Evolutionary conservation across 1,140 invertebrate genomes (phyloP), one percentile per base, ranked within the genome.

Genomic region (Notospermus geniculatus): DNA sequence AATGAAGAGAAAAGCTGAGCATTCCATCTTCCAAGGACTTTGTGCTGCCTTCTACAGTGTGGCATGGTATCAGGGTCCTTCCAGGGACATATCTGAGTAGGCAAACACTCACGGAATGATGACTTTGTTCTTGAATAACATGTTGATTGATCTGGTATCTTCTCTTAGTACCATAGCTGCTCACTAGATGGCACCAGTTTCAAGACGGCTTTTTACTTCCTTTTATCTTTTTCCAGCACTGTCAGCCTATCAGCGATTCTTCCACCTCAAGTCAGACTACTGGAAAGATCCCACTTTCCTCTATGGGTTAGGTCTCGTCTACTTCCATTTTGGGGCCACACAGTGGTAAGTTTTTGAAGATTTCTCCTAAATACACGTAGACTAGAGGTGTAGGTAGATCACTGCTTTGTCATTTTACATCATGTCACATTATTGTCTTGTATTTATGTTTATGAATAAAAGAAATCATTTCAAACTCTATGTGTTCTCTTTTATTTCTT

Each of bases 281-380:
- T 95, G 92, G 92, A 92, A 91, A 65, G 91, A 97, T 83, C 86
- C 91, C 0, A 84, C 88, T 28, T 95, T 95, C 79, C 84, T 97
- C 11, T 98, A 96, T 83, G 95, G 95, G 22, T 83, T 95, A 39
- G 95, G 92, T 9, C 84, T 98, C 2, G 92, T 94, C 52, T 98
- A 97, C 80, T 97, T 93, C 78, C 93, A 97, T 74, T 97, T 90
- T 81, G 94, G 95, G 81, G 90, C 91, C 57, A 96, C 90, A 82
- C 88, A 92, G 80, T 96, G 93, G 95, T 97, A 80, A 94, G 92
- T 90, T 27, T 11, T 19, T 13, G 19, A 11, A 43, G 39, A 13
- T 43, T 43, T 43, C 19, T 43, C 39, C 11, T 19, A 19, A 43
- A 11, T 19, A 43, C 39, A 43, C 11, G 19, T 43, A 43, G 39